phyloP scores from a whole-genome alignment of 2,797 vertebrate species.

The Rhabdophis nuchalis region DNA sequence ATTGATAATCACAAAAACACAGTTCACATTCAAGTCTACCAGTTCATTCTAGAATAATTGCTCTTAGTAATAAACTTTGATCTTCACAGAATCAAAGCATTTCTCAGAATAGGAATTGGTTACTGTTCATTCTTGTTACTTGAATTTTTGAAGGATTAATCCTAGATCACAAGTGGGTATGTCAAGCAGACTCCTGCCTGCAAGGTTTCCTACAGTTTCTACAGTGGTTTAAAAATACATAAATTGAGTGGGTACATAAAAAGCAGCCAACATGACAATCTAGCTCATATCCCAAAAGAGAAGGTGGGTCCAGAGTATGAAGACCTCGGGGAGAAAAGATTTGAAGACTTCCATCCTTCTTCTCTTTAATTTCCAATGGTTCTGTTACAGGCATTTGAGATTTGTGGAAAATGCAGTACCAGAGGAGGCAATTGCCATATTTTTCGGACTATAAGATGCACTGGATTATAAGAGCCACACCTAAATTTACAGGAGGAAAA shows the following conservation, averaged over 20 bases:
- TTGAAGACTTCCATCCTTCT: background rate
- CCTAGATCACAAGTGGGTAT: background rate
- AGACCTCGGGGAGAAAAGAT: background rate
- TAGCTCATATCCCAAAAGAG: background rate
- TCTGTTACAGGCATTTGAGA: background rate
- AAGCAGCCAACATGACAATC: background rate
- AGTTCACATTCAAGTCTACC: background rate
- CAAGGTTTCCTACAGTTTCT: background rate
- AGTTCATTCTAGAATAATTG: background rate
- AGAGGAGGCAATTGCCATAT: background rate
- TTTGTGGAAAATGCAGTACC: background rate
- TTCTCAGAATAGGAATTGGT: background rate
- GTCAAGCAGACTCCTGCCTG: background rate
- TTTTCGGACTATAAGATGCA: too few species aligned
- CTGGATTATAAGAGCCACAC: too few species aligned
- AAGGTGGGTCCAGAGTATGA: background rate
- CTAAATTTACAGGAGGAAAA: too few species aligned
- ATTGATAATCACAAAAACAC: conserved; percentile 2
- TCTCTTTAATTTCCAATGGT: background rate
- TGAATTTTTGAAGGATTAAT: background rate
- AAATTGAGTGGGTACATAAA: background rate
- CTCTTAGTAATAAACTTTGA: background rate
- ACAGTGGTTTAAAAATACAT: background rate
- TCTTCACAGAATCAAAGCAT: background rate
- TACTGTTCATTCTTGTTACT: background rate